A percentile compares a stretch with the other conserved stretches of the same genome.
Conservation (phyloP, 1,140 invertebrate genomes). For the Drosophila paulistorum region DNA sequence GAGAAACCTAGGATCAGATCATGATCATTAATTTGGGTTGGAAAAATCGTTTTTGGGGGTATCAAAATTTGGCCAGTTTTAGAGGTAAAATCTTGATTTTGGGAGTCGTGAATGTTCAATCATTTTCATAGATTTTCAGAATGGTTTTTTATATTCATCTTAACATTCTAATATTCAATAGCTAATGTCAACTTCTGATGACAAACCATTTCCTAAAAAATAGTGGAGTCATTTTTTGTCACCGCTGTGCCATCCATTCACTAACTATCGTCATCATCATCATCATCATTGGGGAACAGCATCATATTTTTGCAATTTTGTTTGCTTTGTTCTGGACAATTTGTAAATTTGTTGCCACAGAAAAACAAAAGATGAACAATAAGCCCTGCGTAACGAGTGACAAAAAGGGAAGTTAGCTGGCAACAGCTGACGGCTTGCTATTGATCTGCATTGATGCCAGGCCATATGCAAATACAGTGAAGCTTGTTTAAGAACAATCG, state of each 20-base stretch:
- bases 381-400: constrained; percentile 29
- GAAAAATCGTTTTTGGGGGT: no score
- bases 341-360: constrained; percentile 67
- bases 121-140: no score
- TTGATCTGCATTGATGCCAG: constrained; percentile 73
- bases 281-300: constrained; percentile 38
- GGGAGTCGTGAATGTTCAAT: no score
- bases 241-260: constrained; percentile 19
- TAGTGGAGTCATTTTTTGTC: background rate
- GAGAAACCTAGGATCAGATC: no score
- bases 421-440: constrained; percentile 53
- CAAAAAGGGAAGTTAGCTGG: constrained; percentile 41
- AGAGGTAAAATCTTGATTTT: no score
- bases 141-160: no score
- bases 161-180: background rate
- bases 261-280: constrained; percentile 49
- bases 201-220: background rate
- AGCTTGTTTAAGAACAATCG: background rate
- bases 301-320: constrained; percentile 70
- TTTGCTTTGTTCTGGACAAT: constrained; percentile 59
- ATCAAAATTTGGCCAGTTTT: no score
- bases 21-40: no score
- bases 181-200: background rate
- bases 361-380: constrained; percentile 51
- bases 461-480: constrained; percentile 41